Evolutionary conservation across 2,797 vertebrate genomes (phyloP).

Genomic region (Leuciscus waleckii): DNA sequence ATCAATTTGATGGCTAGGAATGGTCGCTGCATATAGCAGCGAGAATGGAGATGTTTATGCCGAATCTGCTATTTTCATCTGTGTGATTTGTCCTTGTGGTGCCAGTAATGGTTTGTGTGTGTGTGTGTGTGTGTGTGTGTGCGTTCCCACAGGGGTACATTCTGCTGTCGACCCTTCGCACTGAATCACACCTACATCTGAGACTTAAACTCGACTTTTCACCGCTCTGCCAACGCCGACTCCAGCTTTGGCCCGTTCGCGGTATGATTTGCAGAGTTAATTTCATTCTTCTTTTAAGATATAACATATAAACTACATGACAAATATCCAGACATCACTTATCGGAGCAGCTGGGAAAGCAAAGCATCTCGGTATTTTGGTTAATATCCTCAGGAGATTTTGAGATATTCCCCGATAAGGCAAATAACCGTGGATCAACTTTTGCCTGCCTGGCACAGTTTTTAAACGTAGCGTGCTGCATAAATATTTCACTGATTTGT

Average conservation of each 20-base stretch:
- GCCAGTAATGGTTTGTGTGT: constrained; percentile 55
- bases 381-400: constrained; percentile 47
- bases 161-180: constrained; percentile 55
- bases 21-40: constrained; percentile 23
- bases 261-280: constrained; percentile 29
- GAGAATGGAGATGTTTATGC: constrained; percentile 55
- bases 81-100: constrained; percentile 62
- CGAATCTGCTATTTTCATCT: constrained; percentile 63
- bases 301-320: constrained; percentile 10
- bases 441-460: constrained; percentile 28
- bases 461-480: constrained; percentile 61
- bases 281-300: constrained; percentile 34
- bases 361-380: constrained; percentile 38
- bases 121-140: constrained; percentile 17
- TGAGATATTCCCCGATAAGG: constrained; percentile 55
- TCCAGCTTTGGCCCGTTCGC: constrained; percentile 25
- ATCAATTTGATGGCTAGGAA: constrained; percentile 61
- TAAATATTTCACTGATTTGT: constrained; percentile 78
- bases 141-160: constrained; percentile 56
- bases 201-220: constrained; percentile 42
- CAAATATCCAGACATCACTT: constrained; percentile 34
- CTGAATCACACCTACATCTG: constrained; percentile 62
- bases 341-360: constrained; percentile 8
- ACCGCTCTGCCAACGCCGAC: constrained; percentile 31
- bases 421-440: constrained; percentile 20